phyloP scores from a whole-genome alignment of 2,113 vertebrate species.

The Indicator maculatus region DNA sequence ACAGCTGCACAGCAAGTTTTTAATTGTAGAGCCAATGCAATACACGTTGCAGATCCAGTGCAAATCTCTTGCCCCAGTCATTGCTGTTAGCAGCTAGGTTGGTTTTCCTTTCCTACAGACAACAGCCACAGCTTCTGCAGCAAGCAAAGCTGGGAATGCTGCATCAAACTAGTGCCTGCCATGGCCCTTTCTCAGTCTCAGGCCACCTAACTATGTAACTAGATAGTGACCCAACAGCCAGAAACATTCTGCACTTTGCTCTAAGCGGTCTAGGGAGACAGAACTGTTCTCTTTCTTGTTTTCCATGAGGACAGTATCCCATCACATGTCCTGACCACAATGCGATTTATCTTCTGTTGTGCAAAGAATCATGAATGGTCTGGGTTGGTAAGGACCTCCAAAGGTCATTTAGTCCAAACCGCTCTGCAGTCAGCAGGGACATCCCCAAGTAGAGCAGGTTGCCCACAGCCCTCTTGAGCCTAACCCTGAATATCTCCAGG shows the following conservation, averaged over 20 bases:
- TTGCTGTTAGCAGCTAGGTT: background rate
- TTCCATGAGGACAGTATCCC: background rate
- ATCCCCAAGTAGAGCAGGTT: too few relatives aligned
- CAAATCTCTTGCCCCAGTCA: background rate
- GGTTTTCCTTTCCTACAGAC: background rate
- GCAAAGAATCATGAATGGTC: too few relatives aligned
- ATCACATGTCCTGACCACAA: background rate
- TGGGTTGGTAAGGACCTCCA: too few relatives aligned
- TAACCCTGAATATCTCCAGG: too few relatives aligned
- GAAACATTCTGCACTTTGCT: background rate
- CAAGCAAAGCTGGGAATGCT: background rate
- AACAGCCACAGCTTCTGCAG: background rate
- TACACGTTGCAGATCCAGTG: too few relatives aligned
- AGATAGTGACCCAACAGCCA: background rate
- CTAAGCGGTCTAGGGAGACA: background rate
- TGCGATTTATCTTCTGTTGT: fast-evolving
- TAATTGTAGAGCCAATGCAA: too few relatives aligned
- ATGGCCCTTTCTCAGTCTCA: background rate
- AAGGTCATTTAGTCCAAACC: too few relatives aligned
- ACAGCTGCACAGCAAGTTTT: background rate
- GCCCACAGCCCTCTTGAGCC: too few relatives aligned
- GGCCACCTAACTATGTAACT: too few relatives aligned
- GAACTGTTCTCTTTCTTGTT: background rate
- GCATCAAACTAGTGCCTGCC: fast-evolving
- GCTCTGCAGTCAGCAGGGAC: too few relatives aligned